Evolutionary conservation across 2,888 invertebrate genomes (phyloP).

Genomic region (Neocrepidodera transversa): DNA sequence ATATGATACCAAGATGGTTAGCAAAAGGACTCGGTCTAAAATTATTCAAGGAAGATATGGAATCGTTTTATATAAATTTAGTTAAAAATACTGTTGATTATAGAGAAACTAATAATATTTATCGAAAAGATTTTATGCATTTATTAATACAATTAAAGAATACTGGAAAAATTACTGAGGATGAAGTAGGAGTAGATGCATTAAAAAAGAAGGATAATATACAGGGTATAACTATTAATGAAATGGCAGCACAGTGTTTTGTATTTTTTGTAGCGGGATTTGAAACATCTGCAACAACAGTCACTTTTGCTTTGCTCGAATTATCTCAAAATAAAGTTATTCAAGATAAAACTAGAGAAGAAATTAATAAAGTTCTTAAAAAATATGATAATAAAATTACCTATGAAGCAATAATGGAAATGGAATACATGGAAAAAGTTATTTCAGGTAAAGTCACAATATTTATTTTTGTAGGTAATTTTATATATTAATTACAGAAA

Average conservation of each 20-base stretch:
- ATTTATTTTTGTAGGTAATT: no score
- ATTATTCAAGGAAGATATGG: constrained; percentile 17
- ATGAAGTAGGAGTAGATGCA: constrained; percentile 31
- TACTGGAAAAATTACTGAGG: constrained; percentile 40
- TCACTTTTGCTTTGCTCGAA: constrained; percentile 44
- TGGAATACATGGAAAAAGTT: constrained; percentile 42
- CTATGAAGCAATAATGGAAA: constrained; percentile 42
- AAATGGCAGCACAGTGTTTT: constrained; percentile 44
- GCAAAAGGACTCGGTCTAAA: constrained; percentile 2
- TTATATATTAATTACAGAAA: no score
- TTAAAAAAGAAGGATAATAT: not conserved
- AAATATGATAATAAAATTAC: constrained; percentile 36
- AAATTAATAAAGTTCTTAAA: constrained; percentile 33
- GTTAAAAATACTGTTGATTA: constrained; percentile 55
- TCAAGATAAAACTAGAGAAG: constrained; percentile 40
- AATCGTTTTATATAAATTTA: constrained; percentile 44
- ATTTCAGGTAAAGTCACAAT: constrained; percentile 35
- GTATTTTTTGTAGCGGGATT: constrained; percentile 45
- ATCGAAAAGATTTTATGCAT: constrained; percentile 63
- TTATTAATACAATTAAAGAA: constrained; percentile 60
- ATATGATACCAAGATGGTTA: not conserved
- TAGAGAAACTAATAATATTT: constrained; percentile 47
- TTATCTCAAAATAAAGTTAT: constrained; percentile 39
- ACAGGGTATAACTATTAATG: constrained; percentile 22
- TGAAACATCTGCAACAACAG: constrained; percentile 46